A percentile compares a stretch with the other conserved stretches of the same genome.
These are phyloP conservation scores for Chirona hameri DNA, from an alignment of 2,888 invertebrate genomes.

Conservation along the genomic window DNA sequence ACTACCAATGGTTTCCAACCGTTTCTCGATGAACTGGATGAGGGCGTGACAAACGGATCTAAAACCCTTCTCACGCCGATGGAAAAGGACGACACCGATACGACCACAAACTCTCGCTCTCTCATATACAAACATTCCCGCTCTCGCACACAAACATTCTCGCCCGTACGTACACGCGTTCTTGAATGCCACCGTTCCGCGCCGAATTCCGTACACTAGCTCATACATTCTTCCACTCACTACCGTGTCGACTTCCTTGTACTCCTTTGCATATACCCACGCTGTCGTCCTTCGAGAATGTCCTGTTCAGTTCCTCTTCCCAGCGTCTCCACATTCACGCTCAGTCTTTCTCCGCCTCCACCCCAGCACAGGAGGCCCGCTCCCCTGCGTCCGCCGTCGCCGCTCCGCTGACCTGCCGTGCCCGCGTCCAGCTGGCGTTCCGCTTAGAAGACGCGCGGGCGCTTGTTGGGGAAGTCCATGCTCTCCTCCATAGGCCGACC, in stretches of 20 bases:
- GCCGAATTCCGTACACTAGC: background rate
- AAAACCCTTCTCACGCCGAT: background rate
- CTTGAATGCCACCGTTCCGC: no score
- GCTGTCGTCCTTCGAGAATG: no score
- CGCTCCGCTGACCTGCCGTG: background rate
- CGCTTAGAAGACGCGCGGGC: background rate
- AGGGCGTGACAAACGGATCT: background rate
- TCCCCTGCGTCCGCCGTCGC: background rate
- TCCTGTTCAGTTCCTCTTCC: no score
- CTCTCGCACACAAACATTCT: background rate
- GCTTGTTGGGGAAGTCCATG: constrained; percentile 24
- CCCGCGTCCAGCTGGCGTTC: background rate
- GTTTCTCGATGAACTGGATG: background rate
- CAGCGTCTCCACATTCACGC: no score
- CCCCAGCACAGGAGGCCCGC: background rate
- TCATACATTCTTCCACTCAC: background rate
- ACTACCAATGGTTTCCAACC: background rate
- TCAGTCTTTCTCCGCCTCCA: background rate
- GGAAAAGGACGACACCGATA: background rate
- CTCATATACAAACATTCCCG: background rate
- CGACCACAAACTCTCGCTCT: background rate
- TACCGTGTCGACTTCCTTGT: background rate
- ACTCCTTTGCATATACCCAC: no score
- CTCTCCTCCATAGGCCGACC: background rate
- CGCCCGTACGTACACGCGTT: no score